Evolutionary conservation across 2,113 vertebrate species (phyloP), one percentile per base, ranked within the genome.

Genomic region (Phainopepla nitens): DNA sequence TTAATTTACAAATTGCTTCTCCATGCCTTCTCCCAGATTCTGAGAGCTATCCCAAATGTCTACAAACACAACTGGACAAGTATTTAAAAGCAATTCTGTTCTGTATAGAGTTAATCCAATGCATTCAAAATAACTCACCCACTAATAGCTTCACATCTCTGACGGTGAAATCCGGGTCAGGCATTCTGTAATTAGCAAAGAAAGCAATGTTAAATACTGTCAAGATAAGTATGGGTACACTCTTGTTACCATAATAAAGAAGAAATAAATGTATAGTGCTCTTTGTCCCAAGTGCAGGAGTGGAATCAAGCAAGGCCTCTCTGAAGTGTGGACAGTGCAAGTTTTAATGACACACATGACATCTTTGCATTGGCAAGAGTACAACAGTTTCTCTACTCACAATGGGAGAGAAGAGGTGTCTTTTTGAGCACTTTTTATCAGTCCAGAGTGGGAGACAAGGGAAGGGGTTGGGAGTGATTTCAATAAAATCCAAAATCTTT

Each of bases 81-180:
- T 94, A 88, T 96, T 96, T 96, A 84, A 96, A 93, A 95, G 94
- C 93, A 93, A 84, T 84, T 93, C 90, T 64, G 25, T 84, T 92
- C 88, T 94, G 89, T 92, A 82, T 66, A 68, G 93, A 94, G 81
- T 93, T 94, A 90, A 93, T 94, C 79, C 77, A 84, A 36, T 21
- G 89, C 90, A 95, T 89, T 87, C 87, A 91, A 68, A 89, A 93
- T 76, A 87, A 99, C 99, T 99, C 98, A 99, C 99, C 99, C 96
- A 99, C 99, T 82, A 99, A 98, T 87, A 99, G 98, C 97, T 99
- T 99, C 97, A 99, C 99, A 64, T 99, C 99, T 95, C 99, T 98
- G 61, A 99, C 98, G 36, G 98, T 99, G 94, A 99, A 99, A 94
- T 99, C 98, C 31, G 98, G 98, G 96, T 99, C 99, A 44, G 99